A percentile compares a stretch with the other conserved stretches of the same genome.
These are phyloP conservation scores for Sebastes trivittatus DNA, from an alignment of 2,797 vertebrate species.

Conservation along the genomic window DNA sequence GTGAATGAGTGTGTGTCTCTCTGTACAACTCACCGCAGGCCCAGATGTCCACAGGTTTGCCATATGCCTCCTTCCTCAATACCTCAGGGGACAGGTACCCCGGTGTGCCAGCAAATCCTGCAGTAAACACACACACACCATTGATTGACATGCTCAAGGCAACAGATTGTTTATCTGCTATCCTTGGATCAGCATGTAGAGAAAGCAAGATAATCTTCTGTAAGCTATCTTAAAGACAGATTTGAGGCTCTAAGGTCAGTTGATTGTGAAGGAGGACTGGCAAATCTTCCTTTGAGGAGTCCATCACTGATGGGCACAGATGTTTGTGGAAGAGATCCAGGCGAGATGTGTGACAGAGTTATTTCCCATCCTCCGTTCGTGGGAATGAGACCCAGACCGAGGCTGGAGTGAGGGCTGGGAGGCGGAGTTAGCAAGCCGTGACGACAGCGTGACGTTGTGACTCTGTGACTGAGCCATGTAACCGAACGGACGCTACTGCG, in stretches of 20 bases:
- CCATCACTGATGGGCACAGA: neutral
- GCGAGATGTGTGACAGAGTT: neutral
- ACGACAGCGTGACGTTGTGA: no score
- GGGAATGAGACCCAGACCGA: no score
- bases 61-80: conserved; percentile 96
- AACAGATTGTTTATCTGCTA: conserved; percentile 2
- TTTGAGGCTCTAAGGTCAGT: conserved; percentile 2
- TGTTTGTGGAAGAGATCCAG: neutral
- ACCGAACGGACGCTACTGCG: no score
- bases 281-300: neutral
- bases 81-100: conserved; percentile 98
- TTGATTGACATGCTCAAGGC: conserved; percentile 22
- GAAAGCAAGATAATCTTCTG: conserved; percentile 8
- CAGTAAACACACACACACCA: neutral
- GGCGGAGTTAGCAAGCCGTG: no score
- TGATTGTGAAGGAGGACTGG: neutral
- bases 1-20: neutral
- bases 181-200: conserved; percentile 4
- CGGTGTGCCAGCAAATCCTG: conserved; percentile 96
- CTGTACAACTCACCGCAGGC: conserved; percentile 90
- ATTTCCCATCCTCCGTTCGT: no score
- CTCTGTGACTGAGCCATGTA: no score
- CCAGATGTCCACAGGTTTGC: conserved; percentile 99
- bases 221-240: conserved; percentile 8
- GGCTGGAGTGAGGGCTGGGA: no score